Evolutionary conservation across 2,113 vertebrate species (phyloP).

Genomic region (Phoxinus phoxinus): DNA sequence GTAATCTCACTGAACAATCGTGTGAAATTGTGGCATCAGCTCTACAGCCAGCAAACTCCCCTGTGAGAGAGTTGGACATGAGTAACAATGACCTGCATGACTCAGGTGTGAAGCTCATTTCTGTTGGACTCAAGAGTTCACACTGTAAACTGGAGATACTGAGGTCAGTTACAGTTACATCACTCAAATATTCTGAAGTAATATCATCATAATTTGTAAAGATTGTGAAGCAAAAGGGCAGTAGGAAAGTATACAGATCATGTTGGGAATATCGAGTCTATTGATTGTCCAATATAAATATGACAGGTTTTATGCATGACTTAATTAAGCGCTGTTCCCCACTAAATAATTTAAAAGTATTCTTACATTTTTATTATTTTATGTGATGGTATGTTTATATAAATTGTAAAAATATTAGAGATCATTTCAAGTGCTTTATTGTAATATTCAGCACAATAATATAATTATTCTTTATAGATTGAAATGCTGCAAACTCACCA

Average conservation of each 20-base stretch:
- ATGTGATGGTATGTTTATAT: not conserved
- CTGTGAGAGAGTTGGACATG: conserved; percentile 31
- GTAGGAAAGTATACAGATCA: not conserved
- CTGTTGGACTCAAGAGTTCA: conserved; percentile 11
- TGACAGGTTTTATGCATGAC: not conserved
- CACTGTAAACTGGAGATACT: conserved; percentile 32
- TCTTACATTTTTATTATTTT: too few species aligned
- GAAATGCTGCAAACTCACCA: conserved; percentile 18
- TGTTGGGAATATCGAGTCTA: not conserved
- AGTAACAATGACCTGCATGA: conserved; percentile 32
- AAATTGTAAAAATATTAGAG: not conserved
- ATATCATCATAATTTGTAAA: not conserved
- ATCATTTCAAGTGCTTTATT: not conserved
- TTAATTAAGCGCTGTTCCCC: not conserved
- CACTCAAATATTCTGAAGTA: not conserved
- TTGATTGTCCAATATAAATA: not conserved
- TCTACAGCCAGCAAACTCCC: conserved; percentile 16
- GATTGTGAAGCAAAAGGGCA: not conserved
- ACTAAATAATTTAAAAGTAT: not conserved
- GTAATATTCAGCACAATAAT: not conserved
- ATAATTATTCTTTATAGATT: not conserved
- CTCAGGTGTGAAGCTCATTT: not conserved
- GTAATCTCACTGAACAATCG: conserved; percentile 15
- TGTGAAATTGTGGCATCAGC: conserved; percentile 29
- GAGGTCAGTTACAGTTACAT: not conserved